A percentile compares a stretch with the other conserved stretches of the same genome.
Conservation (phyloP, 2,797 vertebrate genomes). For the Ceryle rudis region DNA sequence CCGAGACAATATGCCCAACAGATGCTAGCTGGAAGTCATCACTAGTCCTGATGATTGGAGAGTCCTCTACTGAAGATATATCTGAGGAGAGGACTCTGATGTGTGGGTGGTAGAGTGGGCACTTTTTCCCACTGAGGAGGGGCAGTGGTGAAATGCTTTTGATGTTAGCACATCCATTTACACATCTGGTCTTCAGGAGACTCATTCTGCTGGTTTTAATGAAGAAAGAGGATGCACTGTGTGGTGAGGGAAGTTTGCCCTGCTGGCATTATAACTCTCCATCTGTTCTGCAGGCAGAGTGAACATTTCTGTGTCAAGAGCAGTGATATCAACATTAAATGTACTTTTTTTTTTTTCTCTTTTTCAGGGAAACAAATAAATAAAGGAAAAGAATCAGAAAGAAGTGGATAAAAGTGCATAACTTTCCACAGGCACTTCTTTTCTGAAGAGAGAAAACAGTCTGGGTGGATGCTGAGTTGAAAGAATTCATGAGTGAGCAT, state of each 20-base stretch:
- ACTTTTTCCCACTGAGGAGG: neutral
- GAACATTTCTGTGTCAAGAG: constrained; percentile 28
- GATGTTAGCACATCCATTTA: neutral
- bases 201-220: neutral
- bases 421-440: constrained; percentile 64
- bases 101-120: neutral
- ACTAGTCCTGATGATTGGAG: neutral
- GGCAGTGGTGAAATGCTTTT: neutral
- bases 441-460: constrained; percentile 55
- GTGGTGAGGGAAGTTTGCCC: neutral
- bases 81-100: fast-evolving
- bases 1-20: neutral
- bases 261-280: constrained; percentile 23
- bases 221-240: neutral
- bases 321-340: constrained; percentile 36
- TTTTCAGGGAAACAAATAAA: neutral
- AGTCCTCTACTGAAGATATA: neutral
- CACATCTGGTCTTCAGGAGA: neutral
- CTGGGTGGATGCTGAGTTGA: constrained; percentile 60
- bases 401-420: constrained; percentile 50
- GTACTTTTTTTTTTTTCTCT: neutral
- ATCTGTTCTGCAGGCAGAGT: constrained; percentile 41
- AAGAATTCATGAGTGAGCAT: constrained; percentile 50
- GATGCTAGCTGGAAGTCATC: neutral
- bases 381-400: constrained; percentile 25